Conservation (phyloP, 2,113 vertebrate species). For the Struthidea cinerea region DNA sequence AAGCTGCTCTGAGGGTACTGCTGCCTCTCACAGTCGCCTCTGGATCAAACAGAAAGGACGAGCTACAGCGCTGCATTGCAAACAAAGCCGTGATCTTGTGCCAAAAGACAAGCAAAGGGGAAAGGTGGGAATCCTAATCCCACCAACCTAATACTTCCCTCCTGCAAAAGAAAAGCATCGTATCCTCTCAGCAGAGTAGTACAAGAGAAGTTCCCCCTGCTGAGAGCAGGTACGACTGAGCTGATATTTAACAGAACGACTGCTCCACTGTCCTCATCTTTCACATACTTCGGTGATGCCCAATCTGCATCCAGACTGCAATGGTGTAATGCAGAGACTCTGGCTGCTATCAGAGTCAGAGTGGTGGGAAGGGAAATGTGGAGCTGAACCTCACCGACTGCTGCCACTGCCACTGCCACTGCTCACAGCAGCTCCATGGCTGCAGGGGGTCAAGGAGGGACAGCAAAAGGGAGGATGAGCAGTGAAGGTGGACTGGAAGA, state of each 20-base stretch:
- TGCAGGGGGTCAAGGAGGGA: not conserved
- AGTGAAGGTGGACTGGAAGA: not conserved
- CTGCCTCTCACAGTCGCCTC: not conserved
- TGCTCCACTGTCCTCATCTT: not conserved
- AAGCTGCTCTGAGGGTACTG: not conserved
- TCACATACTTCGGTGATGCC: accelerated
- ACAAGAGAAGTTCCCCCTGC: not conserved
- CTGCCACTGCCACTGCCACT: not conserved
- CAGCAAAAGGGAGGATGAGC: not conserved
- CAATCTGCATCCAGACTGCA: not conserved
- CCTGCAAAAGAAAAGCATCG: not conserved
- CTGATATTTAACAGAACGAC: not conserved
- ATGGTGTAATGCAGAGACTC: not conserved
- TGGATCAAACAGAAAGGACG: not conserved
- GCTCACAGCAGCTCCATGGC: accelerated
- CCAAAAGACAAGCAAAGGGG: not conserved
- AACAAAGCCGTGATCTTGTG: not conserved
- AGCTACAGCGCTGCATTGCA: not conserved
- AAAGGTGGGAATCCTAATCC: not conserved
- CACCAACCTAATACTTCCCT: not conserved
- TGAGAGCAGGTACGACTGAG: not conserved
- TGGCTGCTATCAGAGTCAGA: not conserved
- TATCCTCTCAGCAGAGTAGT: not conserved
- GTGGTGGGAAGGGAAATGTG: not conserved
- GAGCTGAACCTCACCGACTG: not conserved